Base-by-base conservation (phyloP, 2,797 vertebrate genomes). In the Sebastes umbrosus region DNA sequence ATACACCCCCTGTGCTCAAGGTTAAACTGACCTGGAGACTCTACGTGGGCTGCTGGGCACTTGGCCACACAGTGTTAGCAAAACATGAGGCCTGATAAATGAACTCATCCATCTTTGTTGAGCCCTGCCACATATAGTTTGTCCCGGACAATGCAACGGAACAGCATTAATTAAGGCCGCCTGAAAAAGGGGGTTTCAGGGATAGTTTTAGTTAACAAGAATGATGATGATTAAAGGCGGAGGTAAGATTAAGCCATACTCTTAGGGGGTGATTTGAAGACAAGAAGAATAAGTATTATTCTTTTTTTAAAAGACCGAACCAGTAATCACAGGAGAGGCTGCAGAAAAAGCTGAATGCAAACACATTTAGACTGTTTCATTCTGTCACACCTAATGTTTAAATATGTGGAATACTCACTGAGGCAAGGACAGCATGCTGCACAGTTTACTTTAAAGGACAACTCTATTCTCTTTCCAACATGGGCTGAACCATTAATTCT, bases 71-170 rank as follows among this genome's bases (percentile, higher is more conserved):
- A 34, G 80, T 70, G 87, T 91, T 94, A 92, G 89, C 83, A 93
- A 94, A 93, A 96, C 93, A 94, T 69, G 82, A 86, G 84, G 87
- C 78, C 84, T 90, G 83, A 93, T 95, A 92, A 95, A 95, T 93
- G 85, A 93, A 94, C 88, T 92, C 94, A 94, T 95, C 93, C 88
- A 90, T 95, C 95, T 95, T 91, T 78, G 87, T 93, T 87, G 90
- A 84, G 80, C 77, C 82, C 79, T 90, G 88, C 82, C 87, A 83
- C 88, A 80, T 82, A 75, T 29, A 75, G 88, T 94, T 94, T 89
- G 84, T 88, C 86, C 84, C 32, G 69, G 71, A 85, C 74, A 58
- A 84, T 54, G 77, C 71, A 58, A 76, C 67, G 29, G 39, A 88
- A 79, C 80, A 67, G 81, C 58, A 83, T 80, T 92, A 77, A 91